These are phyloP conservation scores for Melanchra persicariae DNA, from an alignment of 2,888 invertebrate species.

Conservation along the genomic window DNA sequence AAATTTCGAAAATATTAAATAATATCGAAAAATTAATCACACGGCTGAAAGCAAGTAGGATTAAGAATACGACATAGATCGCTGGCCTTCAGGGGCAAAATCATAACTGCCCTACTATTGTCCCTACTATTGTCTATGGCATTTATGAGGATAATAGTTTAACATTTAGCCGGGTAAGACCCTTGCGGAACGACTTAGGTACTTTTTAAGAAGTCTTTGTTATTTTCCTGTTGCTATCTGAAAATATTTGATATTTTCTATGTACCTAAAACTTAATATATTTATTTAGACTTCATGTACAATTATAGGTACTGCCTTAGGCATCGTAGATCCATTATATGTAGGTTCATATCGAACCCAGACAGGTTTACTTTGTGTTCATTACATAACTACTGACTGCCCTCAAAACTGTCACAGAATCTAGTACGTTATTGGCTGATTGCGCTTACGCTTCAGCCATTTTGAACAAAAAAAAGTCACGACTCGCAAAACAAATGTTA, in stretches of 20 bases:
- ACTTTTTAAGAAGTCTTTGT: slow-evolving; percentile 3
- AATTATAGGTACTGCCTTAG: too few species aligned
- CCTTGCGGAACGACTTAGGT: not conserved
- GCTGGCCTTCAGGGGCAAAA: not conserved
- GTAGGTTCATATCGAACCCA: not conserved
- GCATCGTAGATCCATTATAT: not conserved
- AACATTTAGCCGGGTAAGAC: slow-evolving; percentile 1
- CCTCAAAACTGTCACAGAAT: not conserved
- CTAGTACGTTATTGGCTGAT: not conserved
- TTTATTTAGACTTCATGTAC: too few species aligned
- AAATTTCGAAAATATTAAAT: slow-evolving; percentile 11
- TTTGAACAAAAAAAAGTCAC: not conserved
- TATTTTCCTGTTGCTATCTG: not conserved
- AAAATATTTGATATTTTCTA: not conserved
- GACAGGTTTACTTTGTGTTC: not conserved
- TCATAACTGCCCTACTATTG: not conserved
- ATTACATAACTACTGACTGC: not conserved
- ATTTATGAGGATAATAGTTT: slow-evolving; percentile 10
- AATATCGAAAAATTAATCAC: not conserved
- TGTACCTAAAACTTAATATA: too few species aligned
- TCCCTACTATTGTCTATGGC: slow-evolving; percentile 4
- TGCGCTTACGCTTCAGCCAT: not conserved
- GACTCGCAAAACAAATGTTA: not conserved
- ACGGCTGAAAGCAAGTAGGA: not conserved
- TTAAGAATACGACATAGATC: not conserved